Evolutionary conservation across 2,797 vertebrate genomes (phyloP).

Genomic region (Delichon dasypus): DNA sequence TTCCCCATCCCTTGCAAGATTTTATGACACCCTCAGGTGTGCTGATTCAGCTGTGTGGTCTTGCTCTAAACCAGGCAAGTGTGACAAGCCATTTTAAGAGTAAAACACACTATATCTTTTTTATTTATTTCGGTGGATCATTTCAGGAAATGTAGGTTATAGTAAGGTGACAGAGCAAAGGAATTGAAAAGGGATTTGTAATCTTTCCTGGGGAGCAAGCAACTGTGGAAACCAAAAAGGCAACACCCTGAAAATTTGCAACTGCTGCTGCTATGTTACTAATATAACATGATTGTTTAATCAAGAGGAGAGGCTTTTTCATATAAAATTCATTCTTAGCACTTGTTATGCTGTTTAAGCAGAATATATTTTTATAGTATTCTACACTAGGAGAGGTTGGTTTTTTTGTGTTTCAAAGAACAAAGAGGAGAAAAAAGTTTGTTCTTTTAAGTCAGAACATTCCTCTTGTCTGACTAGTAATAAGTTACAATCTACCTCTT

Average conservation of each 20-base stretch:
- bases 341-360: background rate
- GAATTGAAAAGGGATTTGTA: background rate
- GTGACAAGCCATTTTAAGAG: background rate
- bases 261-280: background rate
- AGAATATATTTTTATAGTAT: background rate
- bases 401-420: background rate
- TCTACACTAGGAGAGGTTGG: background rate
- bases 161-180: background rate
- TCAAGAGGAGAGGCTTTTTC: background rate
- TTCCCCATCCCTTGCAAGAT: background rate
- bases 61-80: background rate
- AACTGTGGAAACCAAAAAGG: background rate
- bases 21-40: conserved; percentile 1
- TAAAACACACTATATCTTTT: background rate
- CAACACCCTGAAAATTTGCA: background rate
- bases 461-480: background rate
- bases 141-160: conserved; percentile 2
- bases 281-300: background rate
- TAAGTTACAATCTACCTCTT: background rate
- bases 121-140: background rate
- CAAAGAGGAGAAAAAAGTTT: background rate
- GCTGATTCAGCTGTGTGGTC: conserved; percentile 6
- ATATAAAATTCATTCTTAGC: background rate
- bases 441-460: background rate
- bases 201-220: background rate